A percentile compares a stretch with the other conserved stretches of the same genome.
These are phyloP conservation scores for Cisticola juncidis DNA, from an alignment of 2,113 vertebrate genomes.

Conservation along the genomic window DNA sequence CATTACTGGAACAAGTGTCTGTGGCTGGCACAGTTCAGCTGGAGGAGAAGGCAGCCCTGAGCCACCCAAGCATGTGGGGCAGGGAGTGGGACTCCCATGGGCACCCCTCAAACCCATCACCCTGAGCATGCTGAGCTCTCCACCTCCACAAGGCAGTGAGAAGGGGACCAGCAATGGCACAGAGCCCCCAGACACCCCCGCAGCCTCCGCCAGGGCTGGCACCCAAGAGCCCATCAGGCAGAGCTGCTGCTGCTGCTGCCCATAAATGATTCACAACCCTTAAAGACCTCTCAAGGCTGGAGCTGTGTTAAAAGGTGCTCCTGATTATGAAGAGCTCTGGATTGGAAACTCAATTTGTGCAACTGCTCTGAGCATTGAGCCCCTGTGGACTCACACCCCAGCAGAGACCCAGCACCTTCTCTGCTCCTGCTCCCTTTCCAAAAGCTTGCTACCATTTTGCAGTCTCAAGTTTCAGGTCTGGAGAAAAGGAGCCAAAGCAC, in stretches of 20 bases:
- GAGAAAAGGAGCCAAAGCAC: neutral
- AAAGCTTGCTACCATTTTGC: neutral
- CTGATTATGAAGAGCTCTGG: neutral
- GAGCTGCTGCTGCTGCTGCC: neutral
- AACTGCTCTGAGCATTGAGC: neutral
- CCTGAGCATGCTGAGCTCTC: fast-evolving
- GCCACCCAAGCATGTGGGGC: neutral
- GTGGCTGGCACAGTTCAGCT: neutral
- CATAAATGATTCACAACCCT: neutral
- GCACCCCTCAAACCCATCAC: neutral
- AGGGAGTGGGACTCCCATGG: fast-evolving
- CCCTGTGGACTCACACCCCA: fast-evolving
- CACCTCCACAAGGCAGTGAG: neutral
- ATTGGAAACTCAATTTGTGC: neutral
- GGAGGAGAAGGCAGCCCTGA: neutral
- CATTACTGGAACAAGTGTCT: neutral
- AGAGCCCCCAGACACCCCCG: fast-evolving
- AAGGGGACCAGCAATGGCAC: neutral
- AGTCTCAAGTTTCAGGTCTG: neutral
- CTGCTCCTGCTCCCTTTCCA: neutral
- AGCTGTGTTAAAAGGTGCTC: neutral
- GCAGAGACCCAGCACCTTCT: neutral
- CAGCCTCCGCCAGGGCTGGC: neutral
- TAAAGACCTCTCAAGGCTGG: neutral
- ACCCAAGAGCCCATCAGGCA: neutral